Evolutionary conservation across 2,888 invertebrate genomes (phyloP).

Genomic region (Leptopilina syphax): DNA sequence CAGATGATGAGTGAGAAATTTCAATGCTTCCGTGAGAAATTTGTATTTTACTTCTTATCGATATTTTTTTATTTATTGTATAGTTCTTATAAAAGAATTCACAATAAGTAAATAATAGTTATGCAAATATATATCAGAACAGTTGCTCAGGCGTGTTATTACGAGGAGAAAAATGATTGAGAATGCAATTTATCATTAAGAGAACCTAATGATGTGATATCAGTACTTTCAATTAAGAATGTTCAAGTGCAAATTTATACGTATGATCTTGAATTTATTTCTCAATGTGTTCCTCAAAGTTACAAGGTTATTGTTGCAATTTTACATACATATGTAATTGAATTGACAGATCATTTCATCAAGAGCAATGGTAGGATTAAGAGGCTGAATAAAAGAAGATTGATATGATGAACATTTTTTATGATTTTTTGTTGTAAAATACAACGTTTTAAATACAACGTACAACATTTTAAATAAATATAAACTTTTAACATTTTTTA

Average conservation of each 20-base stretch:
- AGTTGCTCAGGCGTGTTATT: slow-evolving; percentile 14
- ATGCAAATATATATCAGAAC: background rate
- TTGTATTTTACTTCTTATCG: background rate
- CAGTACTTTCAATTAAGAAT: slow-evolving; percentile 17
- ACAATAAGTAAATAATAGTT: background rate
- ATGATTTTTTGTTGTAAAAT: background rate
- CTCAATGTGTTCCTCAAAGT: background rate
- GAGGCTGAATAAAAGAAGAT: background rate
- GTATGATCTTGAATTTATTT: slow-evolving; percentile 34
- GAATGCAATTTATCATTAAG: slow-evolving; percentile 23
- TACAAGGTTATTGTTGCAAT: slow-evolving; percentile 15
- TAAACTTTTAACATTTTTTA: too few relatives aligned
- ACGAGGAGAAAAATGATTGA: slow-evolving; percentile 3
- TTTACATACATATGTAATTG: slow-evolving; percentile 8
- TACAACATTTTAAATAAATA: too few relatives aligned
- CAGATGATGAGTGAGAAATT: slow-evolving; percentile 40
- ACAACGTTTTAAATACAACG: too few relatives aligned
- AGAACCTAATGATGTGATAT: slow-evolving; percentile 31
- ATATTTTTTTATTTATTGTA: background rate
- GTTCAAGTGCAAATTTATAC: background rate
- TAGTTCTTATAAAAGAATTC: background rate
- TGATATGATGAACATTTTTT: background rate
- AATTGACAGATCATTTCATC: slow-evolving; percentile 27
- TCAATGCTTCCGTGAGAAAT: slow-evolving; percentile 13
- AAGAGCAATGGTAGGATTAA: background rate